Percentiles rank a stretch among this genome's conserved stretches.
Evolutionary conservation across 2,113 vertebrate species (phyloP).

Genomic region (Mixornis gularis): DNA sequence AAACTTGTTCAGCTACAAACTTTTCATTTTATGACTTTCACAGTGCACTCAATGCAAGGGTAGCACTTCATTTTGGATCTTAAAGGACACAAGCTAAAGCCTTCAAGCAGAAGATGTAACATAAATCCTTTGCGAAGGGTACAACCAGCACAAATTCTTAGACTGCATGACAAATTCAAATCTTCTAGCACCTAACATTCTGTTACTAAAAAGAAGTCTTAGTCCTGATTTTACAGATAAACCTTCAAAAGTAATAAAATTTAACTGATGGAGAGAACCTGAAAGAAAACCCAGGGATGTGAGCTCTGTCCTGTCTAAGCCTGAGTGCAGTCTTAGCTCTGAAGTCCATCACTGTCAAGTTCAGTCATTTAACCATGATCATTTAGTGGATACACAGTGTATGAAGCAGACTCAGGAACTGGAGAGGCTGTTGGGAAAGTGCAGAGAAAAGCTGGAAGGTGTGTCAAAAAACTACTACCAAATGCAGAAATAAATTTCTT

Average conservation of each 20-base stretch:
- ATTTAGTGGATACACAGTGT: neutral
- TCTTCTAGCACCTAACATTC: neutral
- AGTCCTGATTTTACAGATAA: neutral
- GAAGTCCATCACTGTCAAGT: slow-evolving; percentile 37
- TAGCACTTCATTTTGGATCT: neutral
- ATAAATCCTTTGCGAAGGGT: neutral
- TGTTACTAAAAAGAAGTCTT: neutral
- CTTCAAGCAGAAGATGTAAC: neutral
- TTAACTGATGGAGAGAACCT: slow-evolving; percentile 3
- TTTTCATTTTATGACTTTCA: neutral
- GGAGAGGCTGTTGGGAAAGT: neutral
- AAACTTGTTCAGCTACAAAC: neutral
- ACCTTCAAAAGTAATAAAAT: slow-evolving; percentile 4
- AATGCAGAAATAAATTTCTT: neutral
- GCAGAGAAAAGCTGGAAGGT: neutral
- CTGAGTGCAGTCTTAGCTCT: neutral
- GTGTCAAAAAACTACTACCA: neutral
- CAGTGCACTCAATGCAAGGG: neutral
- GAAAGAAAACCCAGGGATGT: slow-evolving; percentile 6
- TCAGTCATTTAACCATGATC: neutral
- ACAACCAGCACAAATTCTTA: neutral
- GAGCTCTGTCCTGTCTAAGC: neutral
- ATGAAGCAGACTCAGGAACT: neutral
- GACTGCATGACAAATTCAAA: neutral
- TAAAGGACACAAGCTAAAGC: neutral